Conservation (phyloP, 2,113 vertebrate species). For the Pristiophorus japonicus region DNA sequence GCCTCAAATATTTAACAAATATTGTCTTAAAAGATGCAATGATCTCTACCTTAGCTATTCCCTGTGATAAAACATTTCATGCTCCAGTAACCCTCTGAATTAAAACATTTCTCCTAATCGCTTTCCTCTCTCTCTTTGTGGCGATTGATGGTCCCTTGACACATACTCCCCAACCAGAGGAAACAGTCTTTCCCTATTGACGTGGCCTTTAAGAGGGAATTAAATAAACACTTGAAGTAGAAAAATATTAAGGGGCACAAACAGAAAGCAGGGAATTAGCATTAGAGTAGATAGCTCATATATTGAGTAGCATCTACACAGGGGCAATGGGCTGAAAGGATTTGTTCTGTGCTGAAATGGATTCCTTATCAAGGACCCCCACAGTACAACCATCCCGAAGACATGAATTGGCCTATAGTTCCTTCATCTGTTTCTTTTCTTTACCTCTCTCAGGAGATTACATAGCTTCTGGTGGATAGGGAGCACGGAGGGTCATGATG, state of each 20-base stretch:
- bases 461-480: background rate
- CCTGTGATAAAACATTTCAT: background rate
- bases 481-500: background rate
- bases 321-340: background rate
- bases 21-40: background rate
- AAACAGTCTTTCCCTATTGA: background rate
- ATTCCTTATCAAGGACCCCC: too few species aligned
- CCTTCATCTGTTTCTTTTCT: background rate
- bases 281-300: background rate
- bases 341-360: background rate
- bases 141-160: background rate
- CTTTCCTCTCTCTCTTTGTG: background rate
- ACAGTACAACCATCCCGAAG: too few species aligned
- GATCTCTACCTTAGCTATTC: background rate
- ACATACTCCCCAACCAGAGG: background rate
- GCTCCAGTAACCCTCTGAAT: background rate
- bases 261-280: background rate
- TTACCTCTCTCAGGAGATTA: background rate
- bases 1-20: background rate
- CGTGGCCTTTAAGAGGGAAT: background rate
- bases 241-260: background rate
- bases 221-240: background rate
- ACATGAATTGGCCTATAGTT: background rate
- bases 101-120: background rate
- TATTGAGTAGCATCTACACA: background rate